Conservation (phyloP, 2,113 vertebrate genomes). For the Sminthopsis crassicaudata region DNA sequence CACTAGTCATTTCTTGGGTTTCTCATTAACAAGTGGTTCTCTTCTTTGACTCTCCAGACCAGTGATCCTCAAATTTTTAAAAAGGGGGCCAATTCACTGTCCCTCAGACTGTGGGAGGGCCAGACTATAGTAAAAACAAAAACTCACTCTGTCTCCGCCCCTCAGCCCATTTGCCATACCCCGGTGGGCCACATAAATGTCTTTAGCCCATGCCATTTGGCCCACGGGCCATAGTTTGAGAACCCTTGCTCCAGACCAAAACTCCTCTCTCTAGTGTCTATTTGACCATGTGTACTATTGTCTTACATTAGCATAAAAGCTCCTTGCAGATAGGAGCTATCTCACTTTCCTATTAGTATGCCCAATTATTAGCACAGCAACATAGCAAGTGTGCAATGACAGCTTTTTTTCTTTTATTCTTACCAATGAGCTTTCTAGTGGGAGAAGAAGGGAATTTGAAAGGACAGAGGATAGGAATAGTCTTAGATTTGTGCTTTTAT, state of each 20-base stretch:
- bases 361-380: conserved; percentile 1
- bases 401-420: background rate
- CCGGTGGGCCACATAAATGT: too few species aligned
- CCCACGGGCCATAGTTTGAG: too few species aligned
- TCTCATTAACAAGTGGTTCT: conserved; percentile 30
- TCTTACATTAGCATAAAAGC: background rate
- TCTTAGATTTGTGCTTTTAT: background rate
- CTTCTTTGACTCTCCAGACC: conserved; percentile 15
- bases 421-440: background rate
- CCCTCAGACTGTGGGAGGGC: too few species aligned
- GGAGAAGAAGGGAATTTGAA: background rate
- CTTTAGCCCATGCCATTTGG: too few species aligned
- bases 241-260: conserved; percentile 36
- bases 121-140: too few species aligned
- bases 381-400: background rate
- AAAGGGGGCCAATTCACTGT: too few species aligned
- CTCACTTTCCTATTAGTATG: conserved; percentile 57
- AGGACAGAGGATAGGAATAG: background rate
- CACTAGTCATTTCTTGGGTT: conserved; percentile 43
- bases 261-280: background rate
- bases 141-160: too few species aligned
- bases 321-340: background rate
- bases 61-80: too few species aligned
- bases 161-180: too few species aligned
- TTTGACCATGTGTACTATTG: background rate